A percentile compares a stretch with the other conserved stretches of the same genome.
phyloP scores from a whole-genome alignment of 2,113 vertebrate genomes.

The Carassius gibelio region DNA sequence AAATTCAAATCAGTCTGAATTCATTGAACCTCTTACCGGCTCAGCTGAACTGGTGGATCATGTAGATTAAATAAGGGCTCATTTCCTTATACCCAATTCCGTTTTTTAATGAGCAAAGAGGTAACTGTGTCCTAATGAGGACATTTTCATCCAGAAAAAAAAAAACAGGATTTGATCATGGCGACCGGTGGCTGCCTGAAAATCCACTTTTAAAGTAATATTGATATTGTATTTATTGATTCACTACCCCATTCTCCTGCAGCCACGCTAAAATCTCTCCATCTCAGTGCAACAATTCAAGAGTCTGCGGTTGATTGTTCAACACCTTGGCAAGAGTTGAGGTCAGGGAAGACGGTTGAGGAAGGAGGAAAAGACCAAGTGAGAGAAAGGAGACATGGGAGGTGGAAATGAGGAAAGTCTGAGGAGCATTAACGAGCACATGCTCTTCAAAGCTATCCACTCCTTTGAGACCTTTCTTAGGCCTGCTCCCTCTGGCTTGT shows the following conservation, averaged over 20 bases:
- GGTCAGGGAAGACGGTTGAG: slow-evolving; percentile 23
- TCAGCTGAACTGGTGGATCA: slow-evolving; percentile 51
- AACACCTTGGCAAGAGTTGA: slow-evolving; percentile 39
- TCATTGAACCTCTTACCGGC: slow-evolving; percentile 46
- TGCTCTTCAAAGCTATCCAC: slow-evolving; percentile 49
- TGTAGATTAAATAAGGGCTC: slow-evolving; percentile 54
- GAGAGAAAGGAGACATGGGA: slow-evolving; percentile 9
- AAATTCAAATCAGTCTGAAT: slow-evolving; percentile 57
- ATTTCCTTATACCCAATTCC: slow-evolving; percentile 50
- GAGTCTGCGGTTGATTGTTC: slow-evolving; percentile 45
- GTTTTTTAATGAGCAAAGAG: slow-evolving; percentile 54
- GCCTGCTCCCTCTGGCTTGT: slow-evolving; percentile 11
- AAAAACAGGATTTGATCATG: slow-evolving; percentile 26
- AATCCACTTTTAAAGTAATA: slow-evolving; percentile 48
- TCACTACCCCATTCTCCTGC: slow-evolving; percentile 26
- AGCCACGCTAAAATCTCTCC: slow-evolving; percentile 39
- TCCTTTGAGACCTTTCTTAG: slow-evolving; percentile 38
- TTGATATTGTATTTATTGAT: slow-evolving; percentile 56
- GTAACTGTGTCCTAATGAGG: slow-evolving; percentile 46
- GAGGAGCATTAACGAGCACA: slow-evolving; percentile 52
- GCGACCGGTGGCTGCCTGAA: slow-evolving; percentile 35
- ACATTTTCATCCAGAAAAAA: slow-evolving; percentile 32
- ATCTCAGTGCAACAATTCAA: slow-evolving; percentile 43
- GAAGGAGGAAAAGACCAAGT: slow-evolving; percentile 24
- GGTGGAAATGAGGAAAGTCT: slow-evolving; percentile 41